A percentile compares a stretch with the other conserved stretches of the same genome.
Conservation (phyloP, 2,797 vertebrate genomes). For the Argentina silus region DNA sequence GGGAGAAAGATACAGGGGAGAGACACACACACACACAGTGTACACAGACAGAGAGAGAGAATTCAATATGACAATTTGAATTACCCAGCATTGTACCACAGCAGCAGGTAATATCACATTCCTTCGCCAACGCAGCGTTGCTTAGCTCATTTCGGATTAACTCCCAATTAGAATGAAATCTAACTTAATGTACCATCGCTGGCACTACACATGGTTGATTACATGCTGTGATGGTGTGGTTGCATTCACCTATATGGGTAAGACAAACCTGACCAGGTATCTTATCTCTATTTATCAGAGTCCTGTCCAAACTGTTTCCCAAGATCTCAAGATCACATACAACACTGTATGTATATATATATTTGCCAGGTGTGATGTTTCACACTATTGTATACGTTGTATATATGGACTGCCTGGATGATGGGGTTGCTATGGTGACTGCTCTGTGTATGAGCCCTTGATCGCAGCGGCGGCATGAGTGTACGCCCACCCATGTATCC, state of each 20-base stretch:
- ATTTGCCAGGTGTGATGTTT: background rate
- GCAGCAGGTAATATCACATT: background rate
- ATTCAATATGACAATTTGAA: background rate
- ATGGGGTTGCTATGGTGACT: conserved; percentile 67
- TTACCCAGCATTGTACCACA: background rate
- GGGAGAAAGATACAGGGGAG: too few species aligned
- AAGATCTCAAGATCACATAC: too few species aligned
- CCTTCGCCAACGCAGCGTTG: background rate
- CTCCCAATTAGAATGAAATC: background rate
- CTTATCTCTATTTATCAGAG: too few species aligned
- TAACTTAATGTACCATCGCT: background rate
- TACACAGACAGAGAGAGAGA: too few species aligned
- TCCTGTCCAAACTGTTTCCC: too few species aligned
- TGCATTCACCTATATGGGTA: too few species aligned
- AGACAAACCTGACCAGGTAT: too few species aligned
- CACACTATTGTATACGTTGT: conserved; percentile 47
- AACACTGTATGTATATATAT: background rate
- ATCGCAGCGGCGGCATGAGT: conserved; percentile 35
- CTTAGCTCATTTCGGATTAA: background rate
- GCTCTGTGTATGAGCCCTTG: conserved; percentile 50
- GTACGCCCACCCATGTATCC: background rate
- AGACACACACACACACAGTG: too few species aligned
- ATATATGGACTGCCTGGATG: too few species aligned
- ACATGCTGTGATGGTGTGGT: too few species aligned
- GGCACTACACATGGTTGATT: background rate